phyloP scores from a whole-genome alignment of 2,113 vertebrate genomes.

The Cranoglanis bouderius region DNA sequence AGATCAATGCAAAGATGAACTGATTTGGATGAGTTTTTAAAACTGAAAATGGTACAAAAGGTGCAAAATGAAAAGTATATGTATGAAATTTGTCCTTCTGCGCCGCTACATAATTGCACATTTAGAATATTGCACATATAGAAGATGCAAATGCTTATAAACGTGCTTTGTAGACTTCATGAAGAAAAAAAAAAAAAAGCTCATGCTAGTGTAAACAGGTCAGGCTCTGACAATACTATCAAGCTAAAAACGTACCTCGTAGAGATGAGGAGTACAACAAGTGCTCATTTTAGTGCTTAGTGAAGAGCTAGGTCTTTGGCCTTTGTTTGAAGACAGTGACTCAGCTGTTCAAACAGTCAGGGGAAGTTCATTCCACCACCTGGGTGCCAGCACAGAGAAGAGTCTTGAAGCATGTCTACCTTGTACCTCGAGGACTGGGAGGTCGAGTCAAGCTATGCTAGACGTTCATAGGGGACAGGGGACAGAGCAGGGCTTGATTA shows the following conservation, averaged over 20 bases:
- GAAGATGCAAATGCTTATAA: neutral
- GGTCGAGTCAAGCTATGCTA: no score
- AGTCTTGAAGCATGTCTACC: neutral
- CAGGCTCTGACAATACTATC: neutral
- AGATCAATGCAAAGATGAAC: neutral
- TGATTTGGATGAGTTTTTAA: neutral
- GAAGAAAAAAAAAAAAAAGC: neutral
- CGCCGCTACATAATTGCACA: neutral
- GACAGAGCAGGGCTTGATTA: no score
- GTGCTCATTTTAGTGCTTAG: neutral
- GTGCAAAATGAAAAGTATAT: no score
- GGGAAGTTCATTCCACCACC: neutral
- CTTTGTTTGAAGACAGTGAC: neutral
- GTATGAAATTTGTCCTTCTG: neutral
- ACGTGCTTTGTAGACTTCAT: neutral
- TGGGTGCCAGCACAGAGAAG: neutral
- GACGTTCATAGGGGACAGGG: no score
- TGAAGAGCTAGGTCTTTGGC: neutral
- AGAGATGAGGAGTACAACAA: neutral
- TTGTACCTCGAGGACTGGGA: neutral
- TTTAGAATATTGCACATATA: neutral
- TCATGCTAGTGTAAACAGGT: neutral
- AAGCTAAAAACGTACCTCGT: neutral
- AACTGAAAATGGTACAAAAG: neutral
- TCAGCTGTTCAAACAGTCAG: slow-evolving; percentile 25